Conservation (phyloP, 2,888 invertebrate genomes). For the Coelopa pilipes region DNA sequence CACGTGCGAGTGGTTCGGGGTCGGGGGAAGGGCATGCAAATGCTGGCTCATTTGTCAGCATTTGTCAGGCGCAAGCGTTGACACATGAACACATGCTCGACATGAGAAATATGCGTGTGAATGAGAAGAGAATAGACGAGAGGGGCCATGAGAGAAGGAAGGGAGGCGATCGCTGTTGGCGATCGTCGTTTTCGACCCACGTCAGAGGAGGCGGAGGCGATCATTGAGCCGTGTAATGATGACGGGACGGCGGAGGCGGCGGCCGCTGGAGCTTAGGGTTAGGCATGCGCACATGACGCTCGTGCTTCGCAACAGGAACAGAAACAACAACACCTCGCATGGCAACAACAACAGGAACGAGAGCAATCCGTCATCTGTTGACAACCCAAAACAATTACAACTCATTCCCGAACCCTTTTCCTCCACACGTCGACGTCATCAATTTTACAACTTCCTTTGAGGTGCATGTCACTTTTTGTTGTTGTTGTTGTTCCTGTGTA, state of each 20-base stretch:
- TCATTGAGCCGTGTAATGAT: conserved; percentile 12
- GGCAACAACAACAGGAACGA: not conserved
- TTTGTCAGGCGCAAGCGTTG: conserved; percentile 9
- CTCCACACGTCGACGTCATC: not conserved
- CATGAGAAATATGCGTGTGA: conserved; percentile 1
- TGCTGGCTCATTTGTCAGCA: conserved; percentile 14
- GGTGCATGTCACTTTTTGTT: not conserved
- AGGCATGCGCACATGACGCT: conserved; percentile 12
- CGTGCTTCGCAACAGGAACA: no score
- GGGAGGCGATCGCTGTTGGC: not conserved
- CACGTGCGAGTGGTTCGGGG: not conserved
- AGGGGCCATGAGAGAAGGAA: no score
- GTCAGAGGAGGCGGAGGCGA: not conserved
- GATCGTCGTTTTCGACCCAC: not conserved
- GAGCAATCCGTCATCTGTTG: not conserved
- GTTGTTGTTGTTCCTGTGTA: not conserved
- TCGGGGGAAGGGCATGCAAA: not conserved
- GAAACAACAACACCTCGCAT: not conserved
- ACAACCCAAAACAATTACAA: conserved; percentile 16
- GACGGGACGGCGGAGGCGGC: no score
- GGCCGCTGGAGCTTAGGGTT: not conserved
- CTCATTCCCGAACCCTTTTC: conserved; percentile 16
- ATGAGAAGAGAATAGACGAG: not conserved
- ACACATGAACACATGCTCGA: conserved; percentile 10
- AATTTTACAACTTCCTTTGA: not conserved